Evolutionary conservation across 2,888 invertebrate species (phyloP), one percentile per base, ranked within the genome.

Genomic region (Axea sp.): DNA sequence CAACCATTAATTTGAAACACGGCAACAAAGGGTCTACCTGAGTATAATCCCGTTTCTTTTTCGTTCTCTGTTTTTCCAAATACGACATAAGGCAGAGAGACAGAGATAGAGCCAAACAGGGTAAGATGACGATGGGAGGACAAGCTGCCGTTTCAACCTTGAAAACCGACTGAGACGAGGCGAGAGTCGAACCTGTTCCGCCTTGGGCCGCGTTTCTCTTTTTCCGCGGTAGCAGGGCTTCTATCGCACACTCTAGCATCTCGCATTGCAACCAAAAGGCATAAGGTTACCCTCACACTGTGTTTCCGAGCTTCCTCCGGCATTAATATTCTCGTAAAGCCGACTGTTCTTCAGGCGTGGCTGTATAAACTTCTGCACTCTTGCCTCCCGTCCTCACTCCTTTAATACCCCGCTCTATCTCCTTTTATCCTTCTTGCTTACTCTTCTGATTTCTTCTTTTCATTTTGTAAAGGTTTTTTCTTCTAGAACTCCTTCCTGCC

Each of bases 1-100:
- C 78, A 78, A 80, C 81, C 84, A 84, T 85, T 83, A 85, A 85
- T 85, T 82, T 79, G 82, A 83, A 84, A 84, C 82, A 83, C 80
- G 81, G 80, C 82, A 85, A 85, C 85, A 85, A 85, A 84, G 84
- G 81, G 79, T 81, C 81, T 81, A 80, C 81, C 81, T 80, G 77
- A 73, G 77, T 78, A 78, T 80, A 80, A 77, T 60, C 55, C 37
- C 28, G 53, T 37, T 64, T 8, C 35, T 35, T 39, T 60, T 57
- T 47, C 19, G 49, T 43, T 33, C 51, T 74, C 62, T 51, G 41
- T 65, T 64, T 64, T 43, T 55, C 37, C 43, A 17, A 24, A 37
- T n/a, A 26, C 14, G 14, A 37, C 14, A 37, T 8, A 37, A 15
- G 17, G 14, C 4, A 15, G 43, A 22, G 41, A 26, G 51, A 22